Evolutionary conservation across 2,797 vertebrate genomes (phyloP).

Genomic region (Ciconia nigra): DNA sequence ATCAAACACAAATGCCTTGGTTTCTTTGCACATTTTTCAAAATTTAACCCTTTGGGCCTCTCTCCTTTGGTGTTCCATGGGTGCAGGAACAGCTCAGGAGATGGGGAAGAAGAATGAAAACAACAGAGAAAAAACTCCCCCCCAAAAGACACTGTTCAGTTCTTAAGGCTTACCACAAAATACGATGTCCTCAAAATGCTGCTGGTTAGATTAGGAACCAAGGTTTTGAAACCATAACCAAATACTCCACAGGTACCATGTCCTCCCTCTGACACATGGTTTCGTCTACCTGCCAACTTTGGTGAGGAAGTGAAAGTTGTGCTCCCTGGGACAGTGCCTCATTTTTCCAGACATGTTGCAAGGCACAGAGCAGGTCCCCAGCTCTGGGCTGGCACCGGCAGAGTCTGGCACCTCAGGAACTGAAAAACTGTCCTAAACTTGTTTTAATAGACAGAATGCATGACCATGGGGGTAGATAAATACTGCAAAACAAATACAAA

Average conservation of each 20-base stretch:
- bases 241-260: background rate
- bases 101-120: background rate
- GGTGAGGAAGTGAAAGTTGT: background rate
- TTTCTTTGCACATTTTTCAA: background rate
- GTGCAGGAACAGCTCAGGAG: background rate
- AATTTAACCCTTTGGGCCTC: background rate
- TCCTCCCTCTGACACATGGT: background rate
- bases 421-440: background rate
- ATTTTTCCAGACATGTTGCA: background rate
- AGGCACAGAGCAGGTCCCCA: background rate
- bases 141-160: background rate
- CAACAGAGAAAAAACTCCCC: background rate
- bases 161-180: background rate
- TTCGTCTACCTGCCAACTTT: background rate
- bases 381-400: background rate
- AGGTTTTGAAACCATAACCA: background rate
- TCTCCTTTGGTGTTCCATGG: background rate
- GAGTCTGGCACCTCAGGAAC: background rate
- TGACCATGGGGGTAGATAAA: background rate
- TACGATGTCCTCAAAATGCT: background rate
- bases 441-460: background rate
- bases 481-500: background rate
- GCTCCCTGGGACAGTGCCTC: background rate
- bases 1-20: background rate
- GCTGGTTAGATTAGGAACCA: background rate